These are phyloP conservation scores for Gallinago media DNA, from an alignment of 2,113 vertebrate species.

Conservation along the genomic window DNA sequence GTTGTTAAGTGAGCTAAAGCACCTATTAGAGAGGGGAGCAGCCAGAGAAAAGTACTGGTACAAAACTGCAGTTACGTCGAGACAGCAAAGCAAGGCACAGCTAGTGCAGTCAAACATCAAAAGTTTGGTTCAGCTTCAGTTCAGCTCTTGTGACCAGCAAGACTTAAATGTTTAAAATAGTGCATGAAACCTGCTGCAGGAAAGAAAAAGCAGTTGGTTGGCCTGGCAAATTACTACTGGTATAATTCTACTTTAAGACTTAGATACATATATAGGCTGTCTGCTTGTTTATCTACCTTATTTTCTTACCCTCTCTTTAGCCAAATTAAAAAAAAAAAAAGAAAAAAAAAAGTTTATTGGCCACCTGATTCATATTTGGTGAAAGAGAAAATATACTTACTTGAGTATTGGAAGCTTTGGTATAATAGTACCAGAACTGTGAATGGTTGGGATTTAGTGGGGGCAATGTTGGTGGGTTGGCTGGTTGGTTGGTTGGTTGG, in stretches of 20 bases:
- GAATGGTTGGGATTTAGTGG: rapidly evolving
- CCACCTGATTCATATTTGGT: neutral
- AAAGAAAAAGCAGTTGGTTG: neutral
- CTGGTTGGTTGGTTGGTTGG: neutral
- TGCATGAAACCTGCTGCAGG: neutral
- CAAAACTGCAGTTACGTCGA: neutral
- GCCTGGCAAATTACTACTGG: neutral
- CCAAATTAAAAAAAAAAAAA: too few relatives aligned
- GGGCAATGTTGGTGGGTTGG: rapidly evolving
- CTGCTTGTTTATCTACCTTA: neutral
- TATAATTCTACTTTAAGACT: neutral
- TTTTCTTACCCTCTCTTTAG: neutral
- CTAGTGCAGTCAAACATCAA: neutral
- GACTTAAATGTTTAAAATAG: neutral
- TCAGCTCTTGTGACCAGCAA: neutral
- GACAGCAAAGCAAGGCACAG: neutral
- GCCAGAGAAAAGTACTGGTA: neutral
- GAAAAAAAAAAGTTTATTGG: neutral
- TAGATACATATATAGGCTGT: neutral
- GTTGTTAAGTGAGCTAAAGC: neutral
- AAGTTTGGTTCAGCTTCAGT: neutral
- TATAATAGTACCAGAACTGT: too few relatives aligned
- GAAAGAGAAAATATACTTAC: neutral
- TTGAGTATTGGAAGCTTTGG: neutral
- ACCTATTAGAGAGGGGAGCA: neutral